Conservation (phyloP, 1,140 invertebrate species). For the Nasonia giraulti region DNA sequence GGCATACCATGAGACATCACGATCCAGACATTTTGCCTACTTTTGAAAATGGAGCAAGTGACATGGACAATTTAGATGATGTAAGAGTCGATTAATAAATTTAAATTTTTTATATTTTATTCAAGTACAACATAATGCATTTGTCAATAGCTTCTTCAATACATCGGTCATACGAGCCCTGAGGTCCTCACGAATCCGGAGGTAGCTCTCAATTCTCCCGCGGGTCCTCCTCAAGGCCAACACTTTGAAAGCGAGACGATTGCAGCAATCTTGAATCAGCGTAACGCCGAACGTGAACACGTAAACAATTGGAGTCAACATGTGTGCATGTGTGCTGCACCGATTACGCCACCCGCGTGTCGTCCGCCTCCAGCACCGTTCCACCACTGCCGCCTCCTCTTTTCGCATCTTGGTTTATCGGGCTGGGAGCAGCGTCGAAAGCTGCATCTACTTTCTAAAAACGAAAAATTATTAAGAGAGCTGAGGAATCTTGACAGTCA, state of each 20-base stretch:
- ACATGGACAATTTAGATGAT: slow-evolving; percentile 95
- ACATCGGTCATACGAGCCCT: slow-evolving; percentile 93
- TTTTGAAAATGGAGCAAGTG: slow-evolving; percentile 87
- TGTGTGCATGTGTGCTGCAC: slow-evolving; percentile 66
- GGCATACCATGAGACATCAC: slow-evolving; percentile 82
- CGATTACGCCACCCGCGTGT: slow-evolving; percentile 64
- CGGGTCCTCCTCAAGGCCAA: slow-evolving; percentile 79
- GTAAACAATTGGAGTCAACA: slow-evolving; percentile 74
- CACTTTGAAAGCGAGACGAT: slow-evolving; percentile 89
- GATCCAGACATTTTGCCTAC: slow-evolving; percentile 85
- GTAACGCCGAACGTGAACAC: slow-evolving; percentile 85
- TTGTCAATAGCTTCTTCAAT: slow-evolving; percentile 83
- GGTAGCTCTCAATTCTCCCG: slow-evolving; percentile 82
- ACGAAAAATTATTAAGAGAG: slow-evolving; percentile 92
- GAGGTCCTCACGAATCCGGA: slow-evolving; percentile 88
- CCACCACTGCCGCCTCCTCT: slow-evolving; percentile 89
- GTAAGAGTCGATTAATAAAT: slow-evolving; percentile 75
- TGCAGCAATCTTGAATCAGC: slow-evolving; percentile 86
- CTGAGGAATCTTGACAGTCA: slow-evolving; percentile 94
- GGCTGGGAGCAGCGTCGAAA: slow-evolving; percentile 91
- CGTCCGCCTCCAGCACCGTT: slow-evolving; percentile 78
- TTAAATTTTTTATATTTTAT: slow-evolving; percentile 54
- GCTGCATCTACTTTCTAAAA: slow-evolving; percentile 91
- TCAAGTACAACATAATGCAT: not conserved
- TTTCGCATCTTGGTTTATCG: slow-evolving; percentile 92